Evolutionary conservation across 2,113 vertebrate genomes (phyloP), one percentile per base, ranked within the genome.

Genomic region (Hemicordylus capensis): DNA sequence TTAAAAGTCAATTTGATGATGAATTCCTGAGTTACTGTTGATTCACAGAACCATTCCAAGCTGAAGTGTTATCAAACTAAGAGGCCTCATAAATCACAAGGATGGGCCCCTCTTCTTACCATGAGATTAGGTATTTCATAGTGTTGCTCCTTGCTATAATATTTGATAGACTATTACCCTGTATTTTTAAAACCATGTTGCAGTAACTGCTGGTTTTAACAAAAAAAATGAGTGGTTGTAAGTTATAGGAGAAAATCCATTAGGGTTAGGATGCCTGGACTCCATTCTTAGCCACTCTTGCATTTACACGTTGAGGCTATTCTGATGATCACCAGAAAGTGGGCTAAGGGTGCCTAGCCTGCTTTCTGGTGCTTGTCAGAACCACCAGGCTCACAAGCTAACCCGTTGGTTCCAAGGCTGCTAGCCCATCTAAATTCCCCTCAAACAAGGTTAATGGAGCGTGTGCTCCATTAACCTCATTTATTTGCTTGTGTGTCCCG

Each of bases 1-100:
- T 80, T 66, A 74, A 74, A 85, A 86, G 84, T 74, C 81, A 87
- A 73, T n/a, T 78, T 73, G 75, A 46, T 74, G 58, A 84, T 84
- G 81, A 80, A 87, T 83, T 84, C 58, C 67, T 84, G 81, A 84
- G 46, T 87, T 79, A 37, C 75, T 72, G 46, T 87, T 70, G 56
- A 66, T 66, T 46, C 51, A 22, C 56, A 7, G 67, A 83, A 69
- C 61, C 37, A 31, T 72, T 79, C 58, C 9, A 17, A 72, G 20
- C 56, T 44, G 19, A 34, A 70, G 63, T 70, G 79, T 72, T 61
- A 87, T 44, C 44, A 72, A 66, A 56, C 37, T 42, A 56, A 64
- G 58, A 73, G 58, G 28, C 26, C 39, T 64, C 58, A 79, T 87
- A 83, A 64, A 87, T 83, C 67, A 74, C 15, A 83, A 87, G 56